phyloP scores from a whole-genome alignment of 2,888 invertebrate species.

The Aelia acuminata region DNA sequence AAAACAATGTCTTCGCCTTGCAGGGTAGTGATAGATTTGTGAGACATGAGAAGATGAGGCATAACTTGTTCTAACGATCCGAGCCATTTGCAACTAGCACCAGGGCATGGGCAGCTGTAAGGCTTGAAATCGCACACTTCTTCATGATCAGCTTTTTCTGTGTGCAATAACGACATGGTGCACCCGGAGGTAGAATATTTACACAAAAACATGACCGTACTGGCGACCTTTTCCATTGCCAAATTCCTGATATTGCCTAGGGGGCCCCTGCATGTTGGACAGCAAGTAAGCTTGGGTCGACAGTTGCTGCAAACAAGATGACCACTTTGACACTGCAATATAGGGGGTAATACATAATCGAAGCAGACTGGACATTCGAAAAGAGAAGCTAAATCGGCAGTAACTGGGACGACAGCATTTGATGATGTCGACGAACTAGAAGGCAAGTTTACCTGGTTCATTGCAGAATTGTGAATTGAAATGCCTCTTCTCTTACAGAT shows the following conservation, averaged over 20 bases:
- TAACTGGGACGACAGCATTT: constrained; percentile 64
- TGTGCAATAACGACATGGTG: constrained; percentile 89
- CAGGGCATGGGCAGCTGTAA: constrained; percentile 99
- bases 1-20: constrained; percentile 99
- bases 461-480: not conserved
- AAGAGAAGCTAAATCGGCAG: constrained; percentile 89
- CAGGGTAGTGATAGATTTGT: constrained; percentile 97
- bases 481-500: constrained; percentile 38
- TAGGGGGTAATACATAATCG: constrained; percentile 99
- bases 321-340: constrained; percentile 98
- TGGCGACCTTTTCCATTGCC: constrained; percentile 99
- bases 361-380: constrained; percentile 99
- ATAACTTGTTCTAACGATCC: constrained; percentile 98
- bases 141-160: constrained; percentile 99
- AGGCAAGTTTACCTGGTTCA: constrained; percentile 36
- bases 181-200: constrained; percentile 98
- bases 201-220: constrained; percentile 98
- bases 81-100: constrained; percentile 99
- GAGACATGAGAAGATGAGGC: constrained; percentile 96
- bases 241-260: constrained; percentile 97
- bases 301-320: constrained; percentile 98
- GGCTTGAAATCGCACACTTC: constrained; percentile 98
- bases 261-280: constrained; percentile 98
- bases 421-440: constrained; percentile 35
- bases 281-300: constrained; percentile 95